phyloP scores from a whole-genome alignment of 2,113 vertebrate genomes.

The Aptenodytes forsteri region DNA sequence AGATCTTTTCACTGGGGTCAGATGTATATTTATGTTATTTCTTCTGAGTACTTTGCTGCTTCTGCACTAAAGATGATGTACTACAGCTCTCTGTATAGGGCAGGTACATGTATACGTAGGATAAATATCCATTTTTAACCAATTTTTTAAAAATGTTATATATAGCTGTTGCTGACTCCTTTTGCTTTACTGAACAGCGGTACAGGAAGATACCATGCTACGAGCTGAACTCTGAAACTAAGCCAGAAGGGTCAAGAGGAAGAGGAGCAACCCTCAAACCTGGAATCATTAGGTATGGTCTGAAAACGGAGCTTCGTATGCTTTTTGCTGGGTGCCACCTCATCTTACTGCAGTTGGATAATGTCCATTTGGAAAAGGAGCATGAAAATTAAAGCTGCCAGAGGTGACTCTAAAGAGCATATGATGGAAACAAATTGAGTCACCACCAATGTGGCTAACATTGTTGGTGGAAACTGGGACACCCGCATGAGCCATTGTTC shows the following conservation, averaged over 20 bases:
- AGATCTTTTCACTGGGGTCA: slow-evolving; percentile 58
- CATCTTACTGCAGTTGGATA: background rate
- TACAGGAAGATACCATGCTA: background rate
- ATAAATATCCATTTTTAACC: background rate
- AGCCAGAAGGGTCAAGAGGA: background rate
- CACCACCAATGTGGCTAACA: slow-evolving; percentile 29
- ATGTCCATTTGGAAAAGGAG: background rate
- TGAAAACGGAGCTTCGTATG: accelerated
- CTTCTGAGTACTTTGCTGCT: slow-evolving; percentile 46
- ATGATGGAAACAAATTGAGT: slow-evolving; percentile 58
- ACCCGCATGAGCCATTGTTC: slow-evolving; percentile 41
- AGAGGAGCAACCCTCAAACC: background rate
- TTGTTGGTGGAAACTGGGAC: slow-evolving; percentile 60
- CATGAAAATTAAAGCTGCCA: slow-evolving; percentile 24
- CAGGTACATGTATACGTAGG: background rate
- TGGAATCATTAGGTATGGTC: background rate
- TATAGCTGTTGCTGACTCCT: background rate
- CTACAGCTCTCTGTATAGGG: background rate
- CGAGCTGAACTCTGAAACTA: background rate
- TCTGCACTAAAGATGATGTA: background rate
- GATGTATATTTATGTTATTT: slow-evolving; percentile 43
- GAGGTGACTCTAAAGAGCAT: slow-evolving; percentile 15
- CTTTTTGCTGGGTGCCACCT: background rate
- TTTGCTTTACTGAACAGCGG: background rate
- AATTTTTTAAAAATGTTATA: background rate